Evolutionary conservation across 2,797 vertebrate species (phyloP).

Genomic region (Gambelia wislizenii): DNA sequence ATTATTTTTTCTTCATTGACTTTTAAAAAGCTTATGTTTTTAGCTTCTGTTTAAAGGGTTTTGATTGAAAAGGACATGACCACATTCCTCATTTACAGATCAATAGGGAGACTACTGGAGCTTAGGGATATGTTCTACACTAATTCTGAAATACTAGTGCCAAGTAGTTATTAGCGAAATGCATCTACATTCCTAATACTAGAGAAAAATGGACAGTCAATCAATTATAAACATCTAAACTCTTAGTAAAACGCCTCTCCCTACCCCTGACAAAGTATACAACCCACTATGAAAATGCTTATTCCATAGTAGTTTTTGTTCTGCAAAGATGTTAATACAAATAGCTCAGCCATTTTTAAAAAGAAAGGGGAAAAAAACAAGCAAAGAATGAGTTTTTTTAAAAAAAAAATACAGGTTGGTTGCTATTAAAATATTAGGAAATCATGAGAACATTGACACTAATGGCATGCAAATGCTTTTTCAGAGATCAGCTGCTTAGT

Average conservation of each 20-base stretch:
- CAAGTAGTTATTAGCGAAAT: conserved; percentile 36
- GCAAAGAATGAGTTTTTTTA: background rate
- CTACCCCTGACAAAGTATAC: background rate
- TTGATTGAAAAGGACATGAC: conserved; percentile 10
- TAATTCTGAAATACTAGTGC: background rate
- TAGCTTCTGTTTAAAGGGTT: conserved; percentile 16
- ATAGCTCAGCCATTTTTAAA: accelerated
- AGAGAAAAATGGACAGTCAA: conserved; percentile 24
- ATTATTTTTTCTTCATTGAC: background rate
- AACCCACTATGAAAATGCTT: background rate
- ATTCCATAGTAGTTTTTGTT: background rate
- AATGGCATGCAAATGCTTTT: background rate
- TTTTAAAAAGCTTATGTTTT: conserved; percentile 17
- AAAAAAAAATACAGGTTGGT: background rate
- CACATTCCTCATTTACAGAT: conserved; percentile 34
- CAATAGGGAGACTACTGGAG: accelerated
- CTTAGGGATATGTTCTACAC: background rate
- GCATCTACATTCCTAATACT: conserved; percentile 33
- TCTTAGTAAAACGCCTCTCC: background rate
- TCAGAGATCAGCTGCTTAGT: background rate
- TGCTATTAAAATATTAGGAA: background rate
- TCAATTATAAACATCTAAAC: conserved; percentile 12
- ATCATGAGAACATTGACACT: background rate
- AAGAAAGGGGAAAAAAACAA: background rate
- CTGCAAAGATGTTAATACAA: background rate